These are phyloP conservation scores for Neodiprion virginianus DNA, from an alignment of 1,140 invertebrate species.

Conservation along the genomic window DNA sequence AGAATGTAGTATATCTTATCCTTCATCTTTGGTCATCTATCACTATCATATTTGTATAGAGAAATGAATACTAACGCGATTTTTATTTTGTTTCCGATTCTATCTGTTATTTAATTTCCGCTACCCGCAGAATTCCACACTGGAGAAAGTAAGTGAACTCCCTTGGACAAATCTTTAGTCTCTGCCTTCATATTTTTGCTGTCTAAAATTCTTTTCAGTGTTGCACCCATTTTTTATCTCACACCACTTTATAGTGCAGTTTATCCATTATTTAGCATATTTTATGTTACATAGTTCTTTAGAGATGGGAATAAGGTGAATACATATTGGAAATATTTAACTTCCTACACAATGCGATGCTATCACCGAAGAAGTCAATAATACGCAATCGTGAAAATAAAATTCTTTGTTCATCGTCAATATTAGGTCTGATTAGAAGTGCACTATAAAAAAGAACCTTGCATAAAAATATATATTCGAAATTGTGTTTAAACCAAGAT, in stretches of 20 bases:
- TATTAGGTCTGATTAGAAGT: background rate
- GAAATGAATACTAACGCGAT: constrained; percentile 61
- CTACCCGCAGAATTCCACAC: constrained; percentile 63
- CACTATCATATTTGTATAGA: constrained; percentile 48
- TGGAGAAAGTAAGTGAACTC: constrained; percentile 65
- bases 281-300: background rate
- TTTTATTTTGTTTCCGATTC: constrained; percentile 64
- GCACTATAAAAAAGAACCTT: too few relatives aligned
- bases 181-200: background rate
- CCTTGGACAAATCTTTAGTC: constrained; percentile 46
- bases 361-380: background rate
- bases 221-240: background rate
- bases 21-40: constrained; percentile 33
- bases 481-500: background rate
- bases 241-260: background rate
- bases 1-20: constrained; percentile 19
- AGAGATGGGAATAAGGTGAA: constrained; percentile 21
- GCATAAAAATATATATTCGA: too few relatives aligned
- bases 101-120: constrained; percentile 64
- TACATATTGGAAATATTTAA: constrained; percentile 23
- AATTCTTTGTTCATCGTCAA: background rate
- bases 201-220: constrained; percentile 9
- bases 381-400: background rate
- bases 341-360: background rate
- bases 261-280: background rate